A percentile compares a stretch with the other conserved stretches of the same genome.
Conservation (phyloP, 2,888 invertebrate species). For the Junonia oenone region DNA sequence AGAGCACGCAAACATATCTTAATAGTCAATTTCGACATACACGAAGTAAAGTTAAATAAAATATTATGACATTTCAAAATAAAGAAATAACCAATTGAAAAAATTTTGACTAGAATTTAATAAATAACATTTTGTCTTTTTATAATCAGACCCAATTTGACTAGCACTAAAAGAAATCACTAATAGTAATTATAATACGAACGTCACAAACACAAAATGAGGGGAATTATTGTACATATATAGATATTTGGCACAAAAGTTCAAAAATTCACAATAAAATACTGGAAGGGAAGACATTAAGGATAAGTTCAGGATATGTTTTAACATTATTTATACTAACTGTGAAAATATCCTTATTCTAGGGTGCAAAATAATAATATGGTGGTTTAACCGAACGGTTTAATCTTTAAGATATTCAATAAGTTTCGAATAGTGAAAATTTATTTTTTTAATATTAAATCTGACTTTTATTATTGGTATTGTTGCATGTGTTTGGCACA, state of each 20-base stretch:
- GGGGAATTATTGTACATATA: constrained; percentile 44
- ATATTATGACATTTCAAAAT: constrained; percentile 42
- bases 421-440: constrained; percentile 14
- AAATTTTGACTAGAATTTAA: constrained; percentile 73
- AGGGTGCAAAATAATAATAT: constrained; percentile 66
- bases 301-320: constrained; percentile 70
- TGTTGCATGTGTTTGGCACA: constrained; percentile 54
- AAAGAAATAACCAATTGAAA: constrained; percentile 50
- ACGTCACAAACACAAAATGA: constrained; percentile 42
- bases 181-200: constrained; percentile 39
- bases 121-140: constrained; percentile 51
- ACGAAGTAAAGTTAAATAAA: constrained; percentile 40
- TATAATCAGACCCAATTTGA: constrained; percentile 67
- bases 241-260: constrained; percentile 68
- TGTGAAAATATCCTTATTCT: constrained; percentile 34
- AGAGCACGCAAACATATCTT: constrained; percentile 55
- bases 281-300: constrained; percentile 73
- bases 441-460: constrained; percentile 14
- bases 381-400: constrained; percentile 46
- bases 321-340: constrained; percentile 56
- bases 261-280: constrained; percentile 57
- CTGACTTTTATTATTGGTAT: constrained; percentile 22
- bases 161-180: constrained; percentile 62
- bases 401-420: constrained; percentile 12
- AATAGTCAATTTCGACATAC: constrained; percentile 42